A percentile compares a stretch with the other conserved stretches of the same genome.
Conservation (phyloP, 2,888 invertebrate genomes). For the Stenurella melanura region DNA sequence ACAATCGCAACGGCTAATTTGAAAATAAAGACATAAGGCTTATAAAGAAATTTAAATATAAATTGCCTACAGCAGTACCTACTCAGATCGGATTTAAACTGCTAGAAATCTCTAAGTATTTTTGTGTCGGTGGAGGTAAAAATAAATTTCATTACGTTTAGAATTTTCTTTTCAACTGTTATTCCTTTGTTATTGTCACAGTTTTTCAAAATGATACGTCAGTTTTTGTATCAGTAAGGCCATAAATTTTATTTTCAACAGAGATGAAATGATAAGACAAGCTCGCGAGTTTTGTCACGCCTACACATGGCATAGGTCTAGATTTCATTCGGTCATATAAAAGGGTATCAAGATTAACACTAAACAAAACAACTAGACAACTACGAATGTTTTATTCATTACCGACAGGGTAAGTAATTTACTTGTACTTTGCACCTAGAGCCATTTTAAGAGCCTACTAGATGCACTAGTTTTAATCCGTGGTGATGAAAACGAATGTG, state of each 20-base stretch:
- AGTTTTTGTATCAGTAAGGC: conserved; percentile 3
- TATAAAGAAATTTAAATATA: conserved; percentile 1
- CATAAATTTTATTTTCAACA: conserved; percentile 26
- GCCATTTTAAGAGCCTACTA: too few relatives aligned
- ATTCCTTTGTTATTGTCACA: conserved; percentile 1
- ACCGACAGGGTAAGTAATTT: background rate
- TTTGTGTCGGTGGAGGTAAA: background rate
- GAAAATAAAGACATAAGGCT: background rate
- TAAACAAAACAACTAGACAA: background rate
- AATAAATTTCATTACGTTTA: conserved; percentile 15
- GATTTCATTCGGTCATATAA: background rate
- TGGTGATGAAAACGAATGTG: too few relatives aligned
- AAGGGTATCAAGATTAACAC: background rate
- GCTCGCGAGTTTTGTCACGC: background rate
- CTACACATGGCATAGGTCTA: background rate
- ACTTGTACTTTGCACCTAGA: background rate
- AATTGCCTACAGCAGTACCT: background rate
- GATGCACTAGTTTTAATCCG: too few relatives aligned
- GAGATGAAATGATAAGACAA: conserved; percentile 22
- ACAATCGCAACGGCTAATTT: too few relatives aligned
- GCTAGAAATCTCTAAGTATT: background rate
- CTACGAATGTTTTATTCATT: background rate
- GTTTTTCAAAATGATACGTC: conserved; percentile 24
- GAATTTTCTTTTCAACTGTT: background rate
- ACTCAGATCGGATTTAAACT: background rate